Conservation (phyloP, 2,797 vertebrate species). For the Atherinosoma microstoma region DNA sequence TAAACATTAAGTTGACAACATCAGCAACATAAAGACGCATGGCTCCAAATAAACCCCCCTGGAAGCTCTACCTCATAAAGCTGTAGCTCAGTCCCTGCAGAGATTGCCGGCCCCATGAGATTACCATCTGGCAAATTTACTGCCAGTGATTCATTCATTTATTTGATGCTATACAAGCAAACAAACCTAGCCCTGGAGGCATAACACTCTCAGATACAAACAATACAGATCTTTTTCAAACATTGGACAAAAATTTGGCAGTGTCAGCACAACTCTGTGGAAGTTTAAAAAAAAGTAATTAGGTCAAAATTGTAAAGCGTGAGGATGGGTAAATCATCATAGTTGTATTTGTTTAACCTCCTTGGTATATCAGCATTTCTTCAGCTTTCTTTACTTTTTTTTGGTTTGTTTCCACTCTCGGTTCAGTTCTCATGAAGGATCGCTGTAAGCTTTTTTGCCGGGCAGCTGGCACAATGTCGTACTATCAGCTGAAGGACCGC, state of each 20-base stretch:
- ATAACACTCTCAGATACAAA: constrained; percentile 48
- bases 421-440: constrained; percentile 94
- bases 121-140: constrained; percentile 66
- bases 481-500: constrained; percentile 95
- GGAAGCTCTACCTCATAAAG: constrained; percentile 37
- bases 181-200: constrained; percentile 48
- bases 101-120: constrained; percentile 46
- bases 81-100: constrained; percentile 34
- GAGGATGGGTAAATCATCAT: not conserved
- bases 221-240: constrained; percentile 27
- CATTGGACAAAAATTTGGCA: constrained; percentile 27
- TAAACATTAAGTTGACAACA: constrained; percentile 37
- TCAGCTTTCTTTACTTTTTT: constrained; percentile 1
- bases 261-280: constrained; percentile 8
- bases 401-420: constrained; percentile 33
- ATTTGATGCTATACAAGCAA: constrained; percentile 62
- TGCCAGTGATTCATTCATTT: constrained; percentile 64
- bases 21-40: constrained; percentile 28
- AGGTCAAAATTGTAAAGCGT: constrained; percentile 15
- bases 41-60: constrained; percentile 27
- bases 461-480: constrained; percentile 91
- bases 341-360: constrained; percentile 15
- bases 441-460: constrained; percentile 98
- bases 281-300: constrained; percentile 14
- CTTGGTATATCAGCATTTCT: not conserved